These are phyloP conservation scores for Drosophila ironensis DNA, from an alignment of 1,140 invertebrate genomes.

Conservation along the genomic window DNA sequence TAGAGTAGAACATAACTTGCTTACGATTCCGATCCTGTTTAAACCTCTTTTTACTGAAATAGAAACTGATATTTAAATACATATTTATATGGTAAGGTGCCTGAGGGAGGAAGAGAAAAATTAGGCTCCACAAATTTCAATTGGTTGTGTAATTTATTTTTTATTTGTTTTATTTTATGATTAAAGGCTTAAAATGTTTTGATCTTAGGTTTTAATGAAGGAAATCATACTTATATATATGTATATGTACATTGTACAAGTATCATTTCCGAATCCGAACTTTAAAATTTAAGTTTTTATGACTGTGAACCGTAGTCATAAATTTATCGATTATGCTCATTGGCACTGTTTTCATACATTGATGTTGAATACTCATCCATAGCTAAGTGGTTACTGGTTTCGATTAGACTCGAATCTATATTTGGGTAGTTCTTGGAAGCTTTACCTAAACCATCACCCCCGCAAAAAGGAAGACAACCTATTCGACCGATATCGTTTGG, in stretches of 20 bases:
- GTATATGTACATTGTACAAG: conserved; percentile 32
- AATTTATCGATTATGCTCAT: conserved; percentile 23
- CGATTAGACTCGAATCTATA: conserved; percentile 15
- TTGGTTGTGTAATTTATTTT: background rate
- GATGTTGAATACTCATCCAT: conserved; percentile 22
- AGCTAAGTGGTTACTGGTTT: conserved; percentile 14
- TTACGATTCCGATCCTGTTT: background rate
- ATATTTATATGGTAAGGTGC: background rate
- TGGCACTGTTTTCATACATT: conserved; percentile 29
- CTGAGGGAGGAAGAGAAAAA: background rate
- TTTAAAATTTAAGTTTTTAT: background rate
- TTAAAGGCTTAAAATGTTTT: conserved; percentile 21
- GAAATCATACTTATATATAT: conserved; percentile 28
- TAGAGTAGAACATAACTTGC: background rate
- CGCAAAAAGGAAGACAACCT: conserved; percentile 38
- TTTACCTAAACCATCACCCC: conserved; percentile 55
- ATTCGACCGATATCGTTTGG: conserved; percentile 30
- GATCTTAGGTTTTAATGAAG: background rate
- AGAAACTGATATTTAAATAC: background rate
- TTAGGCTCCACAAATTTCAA: background rate
- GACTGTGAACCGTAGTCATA: conserved; percentile 32
- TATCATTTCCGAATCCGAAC: conserved; percentile 44
- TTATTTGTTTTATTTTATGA: background rate
- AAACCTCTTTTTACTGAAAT: background rate
- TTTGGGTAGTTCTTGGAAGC: conserved; percentile 35